Conservation (phyloP, 2,888 invertebrate genomes). For the Synanthedon andrenaeformis region DNA sequence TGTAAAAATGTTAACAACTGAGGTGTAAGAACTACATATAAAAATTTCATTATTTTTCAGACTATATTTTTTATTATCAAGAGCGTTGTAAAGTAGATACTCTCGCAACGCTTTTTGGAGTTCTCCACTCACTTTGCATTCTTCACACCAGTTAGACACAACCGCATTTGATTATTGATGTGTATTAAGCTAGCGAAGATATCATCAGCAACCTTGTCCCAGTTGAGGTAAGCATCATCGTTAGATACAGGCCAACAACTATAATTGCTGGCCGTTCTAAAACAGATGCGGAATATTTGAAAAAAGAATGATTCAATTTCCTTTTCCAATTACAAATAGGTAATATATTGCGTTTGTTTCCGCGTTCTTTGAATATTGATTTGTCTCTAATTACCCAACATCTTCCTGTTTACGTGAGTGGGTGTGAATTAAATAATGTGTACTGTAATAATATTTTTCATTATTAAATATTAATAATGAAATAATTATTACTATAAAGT, state of each 20-base stretch:
- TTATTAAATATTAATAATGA: too few species aligned
- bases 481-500: too few species aligned
- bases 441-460: too few species aligned
- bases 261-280: not conserved
- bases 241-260: slow-evolving; percentile 1
- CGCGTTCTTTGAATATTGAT: not conserved
- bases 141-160: not conserved
- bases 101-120: not conserved
- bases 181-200: slow-evolving; percentile 12
- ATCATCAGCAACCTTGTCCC: slow-evolving; percentile 25
- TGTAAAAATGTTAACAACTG: too few species aligned
- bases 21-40: too few species aligned
- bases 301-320: not conserved
- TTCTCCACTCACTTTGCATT: not conserved
- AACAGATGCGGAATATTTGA: too few species aligned
- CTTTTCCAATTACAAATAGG: slow-evolving; percentile 1
- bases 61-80: too few species aligned
- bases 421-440: too few species aligned
- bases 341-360: not conserved
- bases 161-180: not conserved
- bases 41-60: too few species aligned
- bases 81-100: not conserved
- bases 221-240: slow-evolving; percentile 13
- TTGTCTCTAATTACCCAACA: not conserved
- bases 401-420: not conserved